phyloP scores from a whole-genome alignment of 2,113 vertebrate species.

The Haliaeetus leucogaster region DNA sequence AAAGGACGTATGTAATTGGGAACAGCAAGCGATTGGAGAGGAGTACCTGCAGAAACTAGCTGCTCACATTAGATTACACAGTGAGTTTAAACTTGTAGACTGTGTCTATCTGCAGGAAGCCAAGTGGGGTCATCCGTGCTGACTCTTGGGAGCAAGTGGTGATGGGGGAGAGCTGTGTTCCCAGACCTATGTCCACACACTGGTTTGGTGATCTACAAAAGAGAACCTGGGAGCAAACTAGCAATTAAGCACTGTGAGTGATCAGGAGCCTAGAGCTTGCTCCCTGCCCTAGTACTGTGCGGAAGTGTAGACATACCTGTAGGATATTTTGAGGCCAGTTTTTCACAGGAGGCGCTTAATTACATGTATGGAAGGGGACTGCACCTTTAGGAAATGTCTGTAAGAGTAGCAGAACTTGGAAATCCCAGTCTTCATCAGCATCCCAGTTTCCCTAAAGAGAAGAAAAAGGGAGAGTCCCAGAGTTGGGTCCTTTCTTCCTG shows the following conservation, averaged over 20 bases:
- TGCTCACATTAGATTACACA: background rate
- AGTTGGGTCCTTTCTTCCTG: background rate
- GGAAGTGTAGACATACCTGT: background rate
- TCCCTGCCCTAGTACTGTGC: background rate
- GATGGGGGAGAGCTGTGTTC: background rate
- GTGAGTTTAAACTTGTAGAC: background rate
- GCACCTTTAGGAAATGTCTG: background rate
- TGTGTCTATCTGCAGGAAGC: background rate
- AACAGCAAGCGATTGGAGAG: background rate
- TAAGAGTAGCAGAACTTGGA: background rate
- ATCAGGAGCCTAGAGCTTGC: background rate
- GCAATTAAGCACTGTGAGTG: background rate
- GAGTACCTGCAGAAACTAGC: background rate
- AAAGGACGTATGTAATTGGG: fast-evolving
- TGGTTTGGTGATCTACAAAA: background rate
- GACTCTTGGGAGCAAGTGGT: background rate
- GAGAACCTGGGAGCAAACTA: background rate
- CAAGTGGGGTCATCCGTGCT: background rate
- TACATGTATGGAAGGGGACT: background rate
- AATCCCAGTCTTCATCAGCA: background rate
- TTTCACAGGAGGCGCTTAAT: background rate
- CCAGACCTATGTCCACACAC: background rate
- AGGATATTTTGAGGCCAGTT: background rate
- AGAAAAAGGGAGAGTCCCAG: background rate
- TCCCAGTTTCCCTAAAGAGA: background rate